Evolutionary conservation across 2,888 invertebrate species (phyloP), one percentile per base, ranked within the genome.

Genomic region (Bursaphelenchus okinawaensis): DNA sequence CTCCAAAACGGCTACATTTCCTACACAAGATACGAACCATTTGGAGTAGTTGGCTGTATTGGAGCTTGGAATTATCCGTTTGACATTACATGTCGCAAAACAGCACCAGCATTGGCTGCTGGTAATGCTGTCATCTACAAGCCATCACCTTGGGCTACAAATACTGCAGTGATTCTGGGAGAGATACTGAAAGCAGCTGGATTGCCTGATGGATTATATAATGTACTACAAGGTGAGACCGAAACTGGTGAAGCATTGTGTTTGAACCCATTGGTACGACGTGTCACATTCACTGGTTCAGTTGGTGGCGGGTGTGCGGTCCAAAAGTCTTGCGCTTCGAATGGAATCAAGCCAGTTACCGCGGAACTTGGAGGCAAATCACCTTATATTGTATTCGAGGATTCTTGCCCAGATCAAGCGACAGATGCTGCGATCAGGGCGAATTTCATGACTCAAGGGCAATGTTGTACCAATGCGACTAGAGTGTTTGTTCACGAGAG

Each of bases 121-220:
- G 87, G 87, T 24, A 87, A 87, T 71, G 81, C 86, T 2, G 82
- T 87, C 66, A 85, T 87, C 16, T 87, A 86, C 76, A 87, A 87
- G 63, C 87, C 87, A 12, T 86, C 86, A 8, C 86, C 85, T 50
- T 82, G 86, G 50, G 86, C 87, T 0, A 87, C 87, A 0, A 78
- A 86, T 1, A 85, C 87, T 9, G 85, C 87, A 22, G 84, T 87
- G 9, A 78, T 86, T 67, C 76, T 87, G 60, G 87, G 84, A 6
- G 87, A 87, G 75, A 83, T 87, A 12, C 84, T 87, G 58, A 77
- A 79, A 1, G 84, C 85, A 61, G 86, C 85, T 52, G 87, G 87
- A 0, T 70, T 87, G 8, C 87, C 87, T 4, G 76, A 83, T 62
- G 87, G 87, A 22, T 84, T 85, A 50, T 86, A 84, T 74, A 87